Percentiles rank a stretch among this genome's conserved stretches.
These are phyloP conservation scores for Jordanella pulchra DNA, from an alignment of 2,797 vertebrate species.

Conservation along the genomic window DNA sequence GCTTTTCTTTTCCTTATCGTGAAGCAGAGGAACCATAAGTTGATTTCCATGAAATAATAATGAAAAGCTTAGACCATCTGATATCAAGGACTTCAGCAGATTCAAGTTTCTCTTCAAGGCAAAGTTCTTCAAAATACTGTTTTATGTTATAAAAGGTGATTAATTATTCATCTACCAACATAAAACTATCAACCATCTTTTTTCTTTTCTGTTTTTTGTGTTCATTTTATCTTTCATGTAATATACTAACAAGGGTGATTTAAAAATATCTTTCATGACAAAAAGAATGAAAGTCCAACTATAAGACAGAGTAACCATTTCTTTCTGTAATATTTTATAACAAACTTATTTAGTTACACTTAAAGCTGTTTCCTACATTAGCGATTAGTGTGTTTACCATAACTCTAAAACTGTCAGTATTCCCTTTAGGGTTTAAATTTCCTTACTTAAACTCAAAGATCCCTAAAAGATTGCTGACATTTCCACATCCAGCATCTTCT, in stretches of 20 bases:
- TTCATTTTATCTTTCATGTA: too few relatives aligned
- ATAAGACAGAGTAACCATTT: too few relatives aligned
- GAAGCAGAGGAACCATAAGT: too few relatives aligned
- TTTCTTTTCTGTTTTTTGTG: too few relatives aligned
- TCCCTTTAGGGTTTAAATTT: background rate
- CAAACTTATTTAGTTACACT: background rate
- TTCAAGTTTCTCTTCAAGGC: too few relatives aligned
- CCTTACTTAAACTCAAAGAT: background rate
- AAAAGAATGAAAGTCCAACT: background rate
- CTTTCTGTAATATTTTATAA: too few relatives aligned
- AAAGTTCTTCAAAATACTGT: background rate
- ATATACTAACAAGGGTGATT: too few relatives aligned
- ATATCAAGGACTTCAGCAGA: too few relatives aligned
- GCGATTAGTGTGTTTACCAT: background rate
- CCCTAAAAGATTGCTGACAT: background rate
- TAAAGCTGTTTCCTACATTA: background rate
- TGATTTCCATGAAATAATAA: background rate
- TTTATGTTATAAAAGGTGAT: background rate
- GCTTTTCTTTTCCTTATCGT: background rate
- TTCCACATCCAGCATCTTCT: background rate
- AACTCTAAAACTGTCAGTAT: background rate
- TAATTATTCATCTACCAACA: background rate
- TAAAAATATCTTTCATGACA: too few relatives aligned
- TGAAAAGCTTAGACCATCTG: too few relatives aligned
- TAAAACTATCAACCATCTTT: too few relatives aligned